phyloP scores from a whole-genome alignment of 2,888 invertebrate genomes.

The Cremastinae sp. region DNA sequence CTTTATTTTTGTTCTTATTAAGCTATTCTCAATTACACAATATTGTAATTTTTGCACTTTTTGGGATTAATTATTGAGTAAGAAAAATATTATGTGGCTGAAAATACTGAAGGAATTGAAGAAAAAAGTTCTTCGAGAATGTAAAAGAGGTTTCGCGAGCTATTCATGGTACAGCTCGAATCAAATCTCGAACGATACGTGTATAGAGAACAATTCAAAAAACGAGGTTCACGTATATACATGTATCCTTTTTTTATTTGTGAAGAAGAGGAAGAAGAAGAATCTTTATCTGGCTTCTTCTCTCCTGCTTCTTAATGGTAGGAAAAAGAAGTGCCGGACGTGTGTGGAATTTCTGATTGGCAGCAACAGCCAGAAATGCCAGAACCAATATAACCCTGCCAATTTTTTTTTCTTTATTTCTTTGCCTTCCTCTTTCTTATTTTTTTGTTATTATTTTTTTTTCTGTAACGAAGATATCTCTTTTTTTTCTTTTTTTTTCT shows the following conservation, averaged over 20 bases:
- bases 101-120: no score
- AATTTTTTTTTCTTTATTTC: conserved; percentile 7
- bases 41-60: no score
- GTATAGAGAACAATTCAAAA: conserved; percentile 35
- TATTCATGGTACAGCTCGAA: conserved; percentile 20
- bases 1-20: no score
- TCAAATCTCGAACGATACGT: conserved; percentile 45
- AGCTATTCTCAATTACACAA: no score
- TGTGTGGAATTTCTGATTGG: conserved; percentile 60
- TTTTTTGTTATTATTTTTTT: no score
- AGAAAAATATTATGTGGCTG: no score
- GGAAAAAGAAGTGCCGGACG: conserved; percentile 54
- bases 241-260: background rate
- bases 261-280: conserved; percentile 15
- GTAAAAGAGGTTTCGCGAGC: conserved; percentile 8
- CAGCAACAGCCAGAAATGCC: conserved; percentile 42
- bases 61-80: no score
- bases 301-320: conserved; percentile 56
- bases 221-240: conserved; percentile 13
- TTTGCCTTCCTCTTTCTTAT: background rate
- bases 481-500: conserved; percentile 16
- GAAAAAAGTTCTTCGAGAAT: conserved; percentile 12
- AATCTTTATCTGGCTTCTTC: conserved; percentile 38
- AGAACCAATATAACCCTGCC: conserved; percentile 45
- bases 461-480: conserved; percentile 31